Evolutionary conservation across 2,888 invertebrate genomes (phyloP), one percentile per base, ranked within the genome.

Genomic region (Dasypogon diadema): DNA sequence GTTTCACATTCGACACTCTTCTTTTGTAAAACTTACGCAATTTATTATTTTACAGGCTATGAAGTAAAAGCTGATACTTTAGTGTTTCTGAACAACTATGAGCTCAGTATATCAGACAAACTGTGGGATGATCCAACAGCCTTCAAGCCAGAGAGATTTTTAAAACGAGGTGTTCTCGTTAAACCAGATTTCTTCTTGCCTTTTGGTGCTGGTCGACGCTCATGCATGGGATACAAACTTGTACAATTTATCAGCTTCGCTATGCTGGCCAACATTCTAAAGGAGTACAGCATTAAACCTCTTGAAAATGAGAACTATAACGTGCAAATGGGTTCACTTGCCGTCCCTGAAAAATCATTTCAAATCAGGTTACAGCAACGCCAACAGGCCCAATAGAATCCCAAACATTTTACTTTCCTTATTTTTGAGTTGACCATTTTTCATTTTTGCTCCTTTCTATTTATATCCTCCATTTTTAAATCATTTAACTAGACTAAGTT

Each of bases 211-310:
- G 92, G 91, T 0, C 87, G 89, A 77, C 85, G 91, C 37, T 89
- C 90, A 26, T 92, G 92, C 82, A 89, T 92, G 89, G 92, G 92
- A 0, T 90, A 91, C 84, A 90, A 90, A 81, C 86, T 92, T 85
- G 90, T 91, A 0, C 90, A 90, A 79, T 86, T 89, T 63, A 81
- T 91, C 5, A 87, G 89, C 72, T 90, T 90, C 80, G 85, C 89
- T 1, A 85, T 88, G 2, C 78, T 90, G 8, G 88, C 88, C 2
- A 87, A 87, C 14, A 79, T 90, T 14, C 81, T 90, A 75, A 89
- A 90, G 81, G 87, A 88, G 77, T 91, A 87, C 81, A 86, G 85
- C 54, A 84, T 91, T 46, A 75, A 83, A 14, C 87, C 89, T 2
- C 83, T 85, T 1, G 82, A 85, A 16, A 85, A 83, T 2, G 86